Evolutionary conservation across 1,140 invertebrate species (phyloP).

Genomic region (Dinothrombium tinctorium): DNA sequence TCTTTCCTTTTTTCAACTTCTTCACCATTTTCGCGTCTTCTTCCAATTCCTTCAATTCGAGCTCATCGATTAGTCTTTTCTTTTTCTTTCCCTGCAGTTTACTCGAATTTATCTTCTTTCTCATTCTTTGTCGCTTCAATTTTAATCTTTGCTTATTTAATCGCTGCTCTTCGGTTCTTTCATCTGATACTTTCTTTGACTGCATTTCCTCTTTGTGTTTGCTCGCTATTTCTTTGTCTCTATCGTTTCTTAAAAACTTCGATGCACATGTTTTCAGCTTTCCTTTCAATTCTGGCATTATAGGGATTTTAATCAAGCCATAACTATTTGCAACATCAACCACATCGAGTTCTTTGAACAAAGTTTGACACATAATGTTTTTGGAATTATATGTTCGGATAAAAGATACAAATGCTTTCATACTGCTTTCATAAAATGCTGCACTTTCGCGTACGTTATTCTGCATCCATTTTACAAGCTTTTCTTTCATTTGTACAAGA

Average conservation of each 20-base stretch:
- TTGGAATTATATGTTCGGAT: constrained; percentile 50
- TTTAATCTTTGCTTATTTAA: constrained; percentile 42
- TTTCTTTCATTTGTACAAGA: constrained; percentile 23
- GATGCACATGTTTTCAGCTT: constrained; percentile 38
- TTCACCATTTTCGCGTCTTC: constrained; percentile 58
- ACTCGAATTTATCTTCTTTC: constrained; percentile 1
- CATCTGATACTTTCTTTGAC: neutral
- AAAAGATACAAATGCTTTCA: constrained; percentile 82
- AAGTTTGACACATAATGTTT: constrained; percentile 4
- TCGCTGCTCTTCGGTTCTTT: constrained; percentile 34
- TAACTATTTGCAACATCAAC: constrained; percentile 62
- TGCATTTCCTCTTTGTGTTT: constrained; percentile 38
- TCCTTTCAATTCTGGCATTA: constrained; percentile 78
- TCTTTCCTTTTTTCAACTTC: constrained; percentile 63
- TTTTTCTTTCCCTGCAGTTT: constrained; percentile 5
- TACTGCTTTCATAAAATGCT: constrained; percentile 59
- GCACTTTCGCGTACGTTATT: constrained; percentile 30
- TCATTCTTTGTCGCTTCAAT: constrained; percentile 34
- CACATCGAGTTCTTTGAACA: constrained; percentile 46
- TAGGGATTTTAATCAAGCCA: constrained; percentile 64
- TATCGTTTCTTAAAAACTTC: constrained; percentile 39
- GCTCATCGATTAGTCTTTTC: neutral
- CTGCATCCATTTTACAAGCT: constrained; percentile 2
- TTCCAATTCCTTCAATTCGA: constrained; percentile 23
- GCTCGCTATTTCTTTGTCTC: constrained; percentile 31